A percentile compares a stretch with the other conserved stretches of the same genome.
Evolutionary conservation across 2,888 invertebrate species (phyloP).

Genomic region (Minunthozetes semirufus): DNA sequence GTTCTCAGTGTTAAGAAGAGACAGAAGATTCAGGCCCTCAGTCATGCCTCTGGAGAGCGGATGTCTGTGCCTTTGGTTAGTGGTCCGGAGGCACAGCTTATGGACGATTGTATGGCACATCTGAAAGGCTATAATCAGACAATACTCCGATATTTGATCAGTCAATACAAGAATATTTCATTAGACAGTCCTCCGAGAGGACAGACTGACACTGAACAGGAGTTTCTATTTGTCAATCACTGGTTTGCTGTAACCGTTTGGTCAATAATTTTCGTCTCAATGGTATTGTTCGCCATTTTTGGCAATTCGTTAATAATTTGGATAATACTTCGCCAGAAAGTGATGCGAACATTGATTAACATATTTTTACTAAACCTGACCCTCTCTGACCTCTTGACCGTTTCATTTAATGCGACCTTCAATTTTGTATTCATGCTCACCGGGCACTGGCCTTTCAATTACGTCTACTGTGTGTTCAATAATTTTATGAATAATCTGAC

Average conservation of each 20-base stretch:
- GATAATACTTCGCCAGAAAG: slow-evolving; percentile 55
- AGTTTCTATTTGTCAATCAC: no score
- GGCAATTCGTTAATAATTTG: slow-evolving; percentile 74
- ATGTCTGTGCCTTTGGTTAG: no score
- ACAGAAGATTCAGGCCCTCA: no score
- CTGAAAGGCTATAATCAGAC: no score
- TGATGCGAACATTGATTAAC: slow-evolving; percentile 43
- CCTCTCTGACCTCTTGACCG: slow-evolving; percentile 41
- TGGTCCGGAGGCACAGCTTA: no score
- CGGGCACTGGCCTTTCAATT: slow-evolving; percentile 43
- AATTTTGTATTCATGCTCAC: slow-evolving; percentile 43
- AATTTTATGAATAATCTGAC: slow-evolving; percentile 41
- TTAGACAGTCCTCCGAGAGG: no score
- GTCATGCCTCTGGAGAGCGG: no score
- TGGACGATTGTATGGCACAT: no score
- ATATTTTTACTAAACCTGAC: slow-evolving; percentile 42
- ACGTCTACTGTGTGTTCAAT: slow-evolving; percentile 41
- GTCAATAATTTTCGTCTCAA: slow-evolving; percentile 67
- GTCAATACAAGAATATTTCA: no score
- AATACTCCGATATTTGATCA: no score
- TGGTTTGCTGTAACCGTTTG: slow-evolving; percentile 51
- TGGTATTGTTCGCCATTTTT: slow-evolving; percentile 67
- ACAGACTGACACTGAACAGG: no score
- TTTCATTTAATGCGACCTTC: slow-evolving; percentile 42
- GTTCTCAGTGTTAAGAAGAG: no score